Percentiles rank a stretch among this genome's conserved stretches.
Conservation (phyloP, 2,888 invertebrate species). For the Molanna angustata region DNA sequence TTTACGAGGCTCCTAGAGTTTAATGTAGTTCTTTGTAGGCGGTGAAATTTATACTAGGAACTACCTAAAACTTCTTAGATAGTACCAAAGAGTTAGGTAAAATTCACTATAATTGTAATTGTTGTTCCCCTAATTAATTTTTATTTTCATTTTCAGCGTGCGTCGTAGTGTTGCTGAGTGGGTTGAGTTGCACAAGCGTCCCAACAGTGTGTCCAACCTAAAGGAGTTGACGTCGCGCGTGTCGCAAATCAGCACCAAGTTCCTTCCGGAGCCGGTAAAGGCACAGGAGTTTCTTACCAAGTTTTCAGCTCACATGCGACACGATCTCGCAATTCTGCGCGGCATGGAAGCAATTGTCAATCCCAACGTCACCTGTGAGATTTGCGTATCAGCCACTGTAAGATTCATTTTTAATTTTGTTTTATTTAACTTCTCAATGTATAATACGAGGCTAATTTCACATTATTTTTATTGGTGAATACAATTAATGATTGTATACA, state of each 20-base stretch:
- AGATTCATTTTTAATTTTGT: slow-evolving; percentile 42
- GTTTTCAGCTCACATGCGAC: slow-evolving; percentile 75
- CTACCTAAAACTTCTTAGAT: no score
- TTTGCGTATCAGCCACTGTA: slow-evolving; percentile 87
- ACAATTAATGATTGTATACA: no score
- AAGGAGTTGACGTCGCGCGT: slow-evolving; percentile 60
- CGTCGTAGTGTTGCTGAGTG: slow-evolving; percentile 83
- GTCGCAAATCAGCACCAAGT: slow-evolving; percentile 66
- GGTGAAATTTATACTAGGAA: no score
- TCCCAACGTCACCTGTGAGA: slow-evolving; percentile 89
- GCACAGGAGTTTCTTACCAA: slow-evolving; percentile 83
- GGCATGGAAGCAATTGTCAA: slow-evolving; percentile 87
- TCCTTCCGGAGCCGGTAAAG: slow-evolving; percentile 90
- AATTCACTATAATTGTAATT: slow-evolving; percentile 3
- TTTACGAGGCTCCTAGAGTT: no score
- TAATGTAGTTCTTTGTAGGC: no score
- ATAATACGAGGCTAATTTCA: no score
- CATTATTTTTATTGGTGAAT: no score
- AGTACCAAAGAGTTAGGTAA: not conserved
- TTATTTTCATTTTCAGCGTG: slow-evolving; percentile 50
- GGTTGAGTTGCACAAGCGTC: slow-evolving; percentile 77
- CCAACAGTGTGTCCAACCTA: slow-evolving; percentile 65
- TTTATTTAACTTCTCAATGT: no score
- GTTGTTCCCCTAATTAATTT: slow-evolving; percentile 5
- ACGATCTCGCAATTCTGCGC: slow-evolving; percentile 65